Base-by-base conservation (phyloP, 2,113 vertebrate species). In the Ceyx melanurus region DNA sequence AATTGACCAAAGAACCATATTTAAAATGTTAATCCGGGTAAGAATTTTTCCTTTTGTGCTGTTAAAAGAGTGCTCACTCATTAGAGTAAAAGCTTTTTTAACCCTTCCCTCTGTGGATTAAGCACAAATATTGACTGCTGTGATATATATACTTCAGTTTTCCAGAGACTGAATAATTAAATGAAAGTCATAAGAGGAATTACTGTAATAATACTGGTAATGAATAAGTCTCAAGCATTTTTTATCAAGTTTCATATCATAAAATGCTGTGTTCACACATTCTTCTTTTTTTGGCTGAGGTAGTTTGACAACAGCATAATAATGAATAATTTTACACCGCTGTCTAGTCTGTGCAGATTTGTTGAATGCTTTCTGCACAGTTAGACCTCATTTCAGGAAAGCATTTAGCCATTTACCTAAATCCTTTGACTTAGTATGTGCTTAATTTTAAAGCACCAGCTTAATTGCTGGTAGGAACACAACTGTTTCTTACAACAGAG, bases 71-170 rank as follows among this genome's bases (percentile, higher is more conserved):
- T 64, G 15, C 78, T 48, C 8, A 2, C 33, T 65, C 48, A 92
- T 94, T 93, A 92, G 77, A 68, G 93, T 92, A 86, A 96, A 92
- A 95, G 86, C 50, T 92, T 75, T 93, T 83, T 96, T 93, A 95
- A 90, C 43, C 73, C 82, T 84, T 82, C 40, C 26, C 11, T 67
- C 15, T 77, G 51, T 79, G 43, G 75, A 74, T 91, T 92, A 90
- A 89, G 51, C 42, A 62, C 78, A 82, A 77, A 28, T 90, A 89
- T 95, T 94, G 86, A 92, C 80, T 14, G 11, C 37, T 66, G 57
- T 89, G 50, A 28, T 83, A 77, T 21, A 37, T 66, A 26, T 85
- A 71, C 51, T 29, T 86, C 88, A 51, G 35, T 94, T 95, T 92
- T 81, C 73, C 11, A 8, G 60, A 70, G 58, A 94, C 4, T 54